Conservation (phyloP, 2,797 vertebrate species). For the Vireo griseus region DNA sequence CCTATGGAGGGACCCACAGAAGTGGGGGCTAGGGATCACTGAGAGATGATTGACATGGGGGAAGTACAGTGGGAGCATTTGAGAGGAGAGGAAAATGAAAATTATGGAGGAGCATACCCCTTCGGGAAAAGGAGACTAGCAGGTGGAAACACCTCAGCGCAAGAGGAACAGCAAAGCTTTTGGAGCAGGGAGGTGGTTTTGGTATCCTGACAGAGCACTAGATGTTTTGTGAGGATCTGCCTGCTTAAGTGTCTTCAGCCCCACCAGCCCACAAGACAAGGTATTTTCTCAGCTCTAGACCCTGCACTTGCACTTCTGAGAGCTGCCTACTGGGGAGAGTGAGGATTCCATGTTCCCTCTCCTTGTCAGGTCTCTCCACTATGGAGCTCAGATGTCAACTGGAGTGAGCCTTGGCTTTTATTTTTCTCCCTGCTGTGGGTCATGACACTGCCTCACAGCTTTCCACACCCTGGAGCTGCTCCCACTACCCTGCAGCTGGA, state of each 20-base stretch:
- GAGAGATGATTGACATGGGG: accelerated
- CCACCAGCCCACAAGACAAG: not conserved
- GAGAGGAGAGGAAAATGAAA: not conserved
- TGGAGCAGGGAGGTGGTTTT: not conserved
- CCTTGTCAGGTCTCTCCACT: not conserved
- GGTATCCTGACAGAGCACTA: not conserved
- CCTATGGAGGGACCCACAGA: not conserved
- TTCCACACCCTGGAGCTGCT: not conserved
- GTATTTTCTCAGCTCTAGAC: not conserved
- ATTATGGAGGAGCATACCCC: not conserved
- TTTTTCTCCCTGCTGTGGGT: not conserved
- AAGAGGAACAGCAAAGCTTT: not conserved
- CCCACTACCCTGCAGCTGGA: accelerated
- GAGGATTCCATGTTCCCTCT: not conserved
- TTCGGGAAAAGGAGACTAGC: not conserved
- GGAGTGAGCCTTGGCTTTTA: not conserved
- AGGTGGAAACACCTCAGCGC: not conserved
- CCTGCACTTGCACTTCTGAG: not conserved
- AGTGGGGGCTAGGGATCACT: not conserved
- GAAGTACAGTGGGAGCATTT: not conserved
- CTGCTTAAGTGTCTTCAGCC: not conserved
- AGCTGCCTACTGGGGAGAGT: not conserved
- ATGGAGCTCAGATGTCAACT: not conserved
- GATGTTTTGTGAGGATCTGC: not conserved
- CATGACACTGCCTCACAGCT: not conserved